Conservation (phyloP, 2,888 invertebrate species). For the Charanyca ferruginea region DNA sequence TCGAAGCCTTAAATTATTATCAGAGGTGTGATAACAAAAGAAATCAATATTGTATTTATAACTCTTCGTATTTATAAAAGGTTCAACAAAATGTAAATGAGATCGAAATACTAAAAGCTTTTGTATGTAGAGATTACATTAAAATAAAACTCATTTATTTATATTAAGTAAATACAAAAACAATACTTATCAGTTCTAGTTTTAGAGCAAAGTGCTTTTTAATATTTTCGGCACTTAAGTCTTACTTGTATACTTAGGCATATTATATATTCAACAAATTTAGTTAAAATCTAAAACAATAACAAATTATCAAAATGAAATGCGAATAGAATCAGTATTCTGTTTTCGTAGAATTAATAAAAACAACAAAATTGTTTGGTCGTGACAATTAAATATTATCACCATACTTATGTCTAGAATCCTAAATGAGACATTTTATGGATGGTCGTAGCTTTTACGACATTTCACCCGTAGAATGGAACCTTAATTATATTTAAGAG, state of each 20-base stretch:
- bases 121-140: not conserved
- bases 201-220: not conserved
- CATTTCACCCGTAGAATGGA: conserved; percentile 31
- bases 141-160: conserved; percentile 1
- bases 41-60: not conserved
- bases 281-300: conserved; percentile 3
- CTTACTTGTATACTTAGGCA: not conserved
- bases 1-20: not conserved
- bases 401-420: conserved; percentile 47
- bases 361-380: conserved; percentile 43
- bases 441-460: conserved; percentile 47
- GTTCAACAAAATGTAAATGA: not conserved
- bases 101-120: conserved; percentile 3
- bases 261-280: not conserved
- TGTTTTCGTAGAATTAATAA: conserved; percentile 32
- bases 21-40: not conserved
- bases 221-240: not conserved
- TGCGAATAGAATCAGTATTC: conserved; percentile 41
- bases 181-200: not conserved
- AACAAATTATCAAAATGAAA: conserved; percentile 30
- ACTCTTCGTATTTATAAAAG: not conserved
- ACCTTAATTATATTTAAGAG: conserved; percentile 55
- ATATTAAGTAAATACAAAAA: not conserved
- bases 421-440: conserved; percentile 55
- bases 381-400: conserved; percentile 48